phyloP scores from a whole-genome alignment of 2,888 invertebrate species.

The Agrotis clavis region DNA sequence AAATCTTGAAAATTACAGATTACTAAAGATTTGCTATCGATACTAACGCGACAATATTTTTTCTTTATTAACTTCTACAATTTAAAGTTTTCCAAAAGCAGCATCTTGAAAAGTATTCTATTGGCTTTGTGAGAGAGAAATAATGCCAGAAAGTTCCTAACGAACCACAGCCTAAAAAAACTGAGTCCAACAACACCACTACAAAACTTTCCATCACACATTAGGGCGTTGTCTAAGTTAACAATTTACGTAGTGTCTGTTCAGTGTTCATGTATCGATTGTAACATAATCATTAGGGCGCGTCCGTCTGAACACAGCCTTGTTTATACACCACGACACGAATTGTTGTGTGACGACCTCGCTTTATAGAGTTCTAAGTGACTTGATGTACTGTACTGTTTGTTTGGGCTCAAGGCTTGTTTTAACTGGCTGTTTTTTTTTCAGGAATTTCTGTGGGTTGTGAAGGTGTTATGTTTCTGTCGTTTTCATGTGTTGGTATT shows the following conservation, averaged over 20 bases:
- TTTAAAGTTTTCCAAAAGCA: too few relatives aligned
- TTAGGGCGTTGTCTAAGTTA: slow-evolving; percentile 65
- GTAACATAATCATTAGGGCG: slow-evolving; percentile 68
- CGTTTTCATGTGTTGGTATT: background rate
- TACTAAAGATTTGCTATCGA: too few relatives aligned
- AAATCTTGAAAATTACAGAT: too few relatives aligned
- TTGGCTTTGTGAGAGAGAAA: background rate
- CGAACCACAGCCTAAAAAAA: slow-evolving; percentile 8
- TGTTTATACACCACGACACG: slow-evolving; percentile 64
- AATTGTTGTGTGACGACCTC: slow-evolving; percentile 64
- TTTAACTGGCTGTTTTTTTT: slow-evolving; percentile 42
- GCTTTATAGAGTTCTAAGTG: slow-evolving; percentile 61
- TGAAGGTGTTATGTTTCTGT: slow-evolving; percentile 15
- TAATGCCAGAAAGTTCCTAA: background rate
- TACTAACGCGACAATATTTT: too few relatives aligned
- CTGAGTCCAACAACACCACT: slow-evolving; percentile 5
- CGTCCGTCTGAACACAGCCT: slow-evolving; percentile 59
- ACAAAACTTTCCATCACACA: slow-evolving; percentile 50
- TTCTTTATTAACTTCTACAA: too few relatives aligned
- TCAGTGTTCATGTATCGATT: slow-evolving; percentile 62
- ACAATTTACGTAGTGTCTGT: slow-evolving; percentile 61
- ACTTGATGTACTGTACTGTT: slow-evolving; percentile 47
- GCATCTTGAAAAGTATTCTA: too few relatives aligned
- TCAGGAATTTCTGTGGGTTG: slow-evolving; percentile 32
- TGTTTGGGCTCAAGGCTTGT: slow-evolving; percentile 51